These are phyloP conservation scores for Pao palembangensis DNA, from an alignment of 2,113 vertebrate species.

Conservation along the genomic window DNA sequence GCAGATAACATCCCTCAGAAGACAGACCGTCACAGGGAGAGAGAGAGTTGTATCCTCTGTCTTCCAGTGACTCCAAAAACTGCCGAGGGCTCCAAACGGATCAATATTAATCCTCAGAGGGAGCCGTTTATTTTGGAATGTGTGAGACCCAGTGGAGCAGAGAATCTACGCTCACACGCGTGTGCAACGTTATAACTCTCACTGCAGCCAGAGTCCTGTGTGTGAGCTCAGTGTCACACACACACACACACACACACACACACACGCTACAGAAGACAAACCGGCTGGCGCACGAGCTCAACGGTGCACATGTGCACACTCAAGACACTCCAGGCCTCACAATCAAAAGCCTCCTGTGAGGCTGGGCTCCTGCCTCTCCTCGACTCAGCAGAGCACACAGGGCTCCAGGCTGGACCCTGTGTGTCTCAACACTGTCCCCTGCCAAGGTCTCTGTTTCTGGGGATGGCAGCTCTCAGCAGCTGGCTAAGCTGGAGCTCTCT, in stretches of 20 bases:
- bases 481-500: slow-evolving; percentile 50
- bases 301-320: slow-evolving; percentile 36
- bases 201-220: slow-evolving; percentile 27
- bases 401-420: slow-evolving; percentile 54
- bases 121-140: slow-evolving; percentile 71
- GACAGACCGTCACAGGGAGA: slow-evolving; percentile 15
- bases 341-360: slow-evolving; percentile 47
- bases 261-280: slow-evolving; percentile 28
- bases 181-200: slow-evolving; percentile 48
- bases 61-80: slow-evolving; percentile 36
- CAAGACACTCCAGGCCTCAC: slow-evolving; percentile 39
- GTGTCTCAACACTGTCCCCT: slow-evolving; percentile 55
- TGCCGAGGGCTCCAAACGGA: slow-evolving; percentile 56
- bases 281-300: slow-evolving; percentile 12
- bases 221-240: slow-evolving; percentile 19
- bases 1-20: slow-evolving; percentile 54
- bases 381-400: slow-evolving; percentile 52
- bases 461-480: slow-evolving; percentile 66
- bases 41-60: slow-evolving; percentile 14
- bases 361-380: slow-evolving; percentile 40
- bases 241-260: slow-evolving; percentile 14
- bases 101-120: slow-evolving; percentile 69
- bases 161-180: slow-evolving; percentile 53
- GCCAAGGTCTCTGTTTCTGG: slow-evolving; percentile 61
- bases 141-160: slow-evolving; percentile 62